A percentile compares a stretch with the other conserved stretches of the same genome.
Evolutionary conservation across 2,113 vertebrate genomes (phyloP).

Genomic region (Percopsis transmontana): DNA sequence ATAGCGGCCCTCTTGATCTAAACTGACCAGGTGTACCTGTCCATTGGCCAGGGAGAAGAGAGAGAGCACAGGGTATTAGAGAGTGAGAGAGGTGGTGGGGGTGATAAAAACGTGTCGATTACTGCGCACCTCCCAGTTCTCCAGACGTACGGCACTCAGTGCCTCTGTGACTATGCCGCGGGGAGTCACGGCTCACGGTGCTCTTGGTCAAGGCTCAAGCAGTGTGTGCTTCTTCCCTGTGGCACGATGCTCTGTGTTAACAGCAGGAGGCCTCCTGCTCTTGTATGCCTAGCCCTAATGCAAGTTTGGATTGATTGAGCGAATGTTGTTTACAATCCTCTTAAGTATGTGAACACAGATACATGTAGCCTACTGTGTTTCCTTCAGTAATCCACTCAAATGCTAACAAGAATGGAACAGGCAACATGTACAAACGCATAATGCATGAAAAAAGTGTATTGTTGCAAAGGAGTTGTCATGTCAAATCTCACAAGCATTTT

Average conservation of each 20-base stretch:
- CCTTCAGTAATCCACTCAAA: slow-evolving; percentile 27
- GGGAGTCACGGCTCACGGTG: slow-evolving; percentile 64
- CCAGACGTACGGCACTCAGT: slow-evolving; percentile 58
- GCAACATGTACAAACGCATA: slow-evolving; percentile 43
- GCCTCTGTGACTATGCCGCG: slow-evolving; percentile 66
- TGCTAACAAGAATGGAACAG: slow-evolving; percentile 30
- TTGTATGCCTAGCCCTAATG: slow-evolving; percentile 44
- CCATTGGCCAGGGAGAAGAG: slow-evolving; percentile 9
- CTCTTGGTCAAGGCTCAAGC: slow-evolving; percentile 68
- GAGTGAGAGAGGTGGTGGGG: neutral
- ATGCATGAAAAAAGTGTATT: slow-evolving; percentile 64
- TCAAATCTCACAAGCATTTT: slow-evolving; percentile 59
- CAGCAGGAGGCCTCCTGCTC: slow-evolving; percentile 57
- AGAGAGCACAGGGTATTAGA: neutral
- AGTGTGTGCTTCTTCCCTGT: slow-evolving; percentile 71
- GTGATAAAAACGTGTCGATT: slow-evolving; percentile 65
- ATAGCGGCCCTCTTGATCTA: neutral
- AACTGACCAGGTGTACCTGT: too few species aligned
- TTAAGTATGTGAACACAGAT: neutral
- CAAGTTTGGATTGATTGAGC: too few species aligned
- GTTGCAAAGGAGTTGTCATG: slow-evolving; percentile 58
- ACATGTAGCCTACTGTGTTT: neutral
- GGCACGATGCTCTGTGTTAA: slow-evolving; percentile 64
- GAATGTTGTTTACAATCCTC: too few species aligned
- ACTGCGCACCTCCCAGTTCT: slow-evolving; percentile 59